A percentile compares a stretch with the other conserved stretches of the same genome.
phyloP scores from a whole-genome alignment of 2,797 vertebrate genomes.

The Lutjanus campechanus region DNA sequence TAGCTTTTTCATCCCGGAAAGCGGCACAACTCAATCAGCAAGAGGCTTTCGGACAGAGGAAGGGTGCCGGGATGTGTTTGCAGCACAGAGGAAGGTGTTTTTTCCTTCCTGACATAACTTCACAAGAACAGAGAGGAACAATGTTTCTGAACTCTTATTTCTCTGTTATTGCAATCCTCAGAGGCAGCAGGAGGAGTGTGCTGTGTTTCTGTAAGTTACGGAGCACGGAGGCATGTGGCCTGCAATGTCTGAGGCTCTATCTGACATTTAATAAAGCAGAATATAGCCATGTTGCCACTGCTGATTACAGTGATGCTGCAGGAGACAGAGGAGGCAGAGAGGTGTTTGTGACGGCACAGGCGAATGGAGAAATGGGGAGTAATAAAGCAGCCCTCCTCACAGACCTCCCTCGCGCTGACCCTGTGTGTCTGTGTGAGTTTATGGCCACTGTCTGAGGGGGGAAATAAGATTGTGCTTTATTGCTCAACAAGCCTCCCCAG shows the following conservation, averaged over 20 bases:
- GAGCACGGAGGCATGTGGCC: conserved; percentile 28
- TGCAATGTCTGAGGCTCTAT: conserved; percentile 41
- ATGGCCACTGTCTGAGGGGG: conserved; percentile 73
- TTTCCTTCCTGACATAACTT: conserved; percentile 28
- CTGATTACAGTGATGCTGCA: conserved; percentile 65
- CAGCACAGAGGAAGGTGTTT: conserved; percentile 46
- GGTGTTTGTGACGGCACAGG: conserved; percentile 39
- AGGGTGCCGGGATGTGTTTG: conserved; percentile 44
- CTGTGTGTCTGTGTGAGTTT: conserved; percentile 74
- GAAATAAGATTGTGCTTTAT: conserved; percentile 85
- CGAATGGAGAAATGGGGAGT: conserved; percentile 50
- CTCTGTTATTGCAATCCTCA: conserved; percentile 40
- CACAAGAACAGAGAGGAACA: conserved; percentile 31
- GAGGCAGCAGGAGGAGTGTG: conserved; percentile 32
- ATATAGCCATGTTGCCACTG: conserved; percentile 62
- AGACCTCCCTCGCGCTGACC: conserved; percentile 65
- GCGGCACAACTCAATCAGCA: conserved; percentile 79
- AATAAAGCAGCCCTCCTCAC: conserved; percentile 70
- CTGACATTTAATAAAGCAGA: conserved; percentile 76
- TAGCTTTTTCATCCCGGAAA: conserved; percentile 79
- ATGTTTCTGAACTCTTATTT: conserved; percentile 45
- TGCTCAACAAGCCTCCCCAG: conserved; percentile 79
- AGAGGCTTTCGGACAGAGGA: conserved; percentile 57
- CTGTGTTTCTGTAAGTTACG: conserved; percentile 24
- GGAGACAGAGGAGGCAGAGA: conserved; percentile 46